A percentile compares a stretch with the other conserved stretches of the same genome.
Conservation (phyloP, 2,113 vertebrate genomes). For the Bos taurus region DNA sequence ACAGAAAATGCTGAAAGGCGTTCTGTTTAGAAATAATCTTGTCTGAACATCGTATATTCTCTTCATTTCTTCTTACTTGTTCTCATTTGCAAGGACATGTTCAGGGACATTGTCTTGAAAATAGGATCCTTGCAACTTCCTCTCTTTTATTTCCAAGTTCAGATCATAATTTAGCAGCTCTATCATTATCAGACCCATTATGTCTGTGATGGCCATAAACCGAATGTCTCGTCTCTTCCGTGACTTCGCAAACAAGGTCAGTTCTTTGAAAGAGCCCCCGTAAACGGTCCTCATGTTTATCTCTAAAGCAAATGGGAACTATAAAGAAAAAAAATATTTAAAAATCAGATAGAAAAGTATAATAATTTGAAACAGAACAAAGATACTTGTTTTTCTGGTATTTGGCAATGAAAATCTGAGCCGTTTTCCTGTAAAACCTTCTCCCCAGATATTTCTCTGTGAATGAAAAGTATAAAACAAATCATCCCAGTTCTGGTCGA, state of each 20-base stretch:
- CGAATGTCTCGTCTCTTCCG: neutral
- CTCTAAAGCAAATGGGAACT: neutral
- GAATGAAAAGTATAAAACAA: slow-evolving; percentile 18
- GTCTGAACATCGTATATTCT: slow-evolving; percentile 49
- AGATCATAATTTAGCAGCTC: slow-evolving; percentile 54
- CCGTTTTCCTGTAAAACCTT: slow-evolving; percentile 20
- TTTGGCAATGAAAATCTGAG: slow-evolving; percentile 11
- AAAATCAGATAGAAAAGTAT: neutral
- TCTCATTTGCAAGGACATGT: slow-evolving; percentile 57
- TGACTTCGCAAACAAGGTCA: slow-evolving; percentile 26
- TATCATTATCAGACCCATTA: slow-evolving; percentile 53
- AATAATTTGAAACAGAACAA: slow-evolving; percentile 8
- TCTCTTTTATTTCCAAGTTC: slow-evolving; percentile 57
- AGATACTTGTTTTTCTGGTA: slow-evolving; percentile 30
- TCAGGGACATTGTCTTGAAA: slow-evolving; percentile 62
- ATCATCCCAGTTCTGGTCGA: slow-evolving; percentile 4
- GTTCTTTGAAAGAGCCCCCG: neutral
- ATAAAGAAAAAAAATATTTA: neutral
- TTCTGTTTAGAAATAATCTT: slow-evolving; percentile 63
- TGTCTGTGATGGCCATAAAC: neutral
- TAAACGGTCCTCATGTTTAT: neutral
- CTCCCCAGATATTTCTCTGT: neutral
- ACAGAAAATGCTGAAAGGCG: slow-evolving; percentile 48
- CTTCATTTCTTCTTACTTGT: slow-evolving; percentile 45
- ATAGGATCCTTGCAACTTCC: slow-evolving; percentile 51